phyloP scores from a whole-genome alignment of 1,140 invertebrate genomes.

The Chionoecetes opilio region DNA sequence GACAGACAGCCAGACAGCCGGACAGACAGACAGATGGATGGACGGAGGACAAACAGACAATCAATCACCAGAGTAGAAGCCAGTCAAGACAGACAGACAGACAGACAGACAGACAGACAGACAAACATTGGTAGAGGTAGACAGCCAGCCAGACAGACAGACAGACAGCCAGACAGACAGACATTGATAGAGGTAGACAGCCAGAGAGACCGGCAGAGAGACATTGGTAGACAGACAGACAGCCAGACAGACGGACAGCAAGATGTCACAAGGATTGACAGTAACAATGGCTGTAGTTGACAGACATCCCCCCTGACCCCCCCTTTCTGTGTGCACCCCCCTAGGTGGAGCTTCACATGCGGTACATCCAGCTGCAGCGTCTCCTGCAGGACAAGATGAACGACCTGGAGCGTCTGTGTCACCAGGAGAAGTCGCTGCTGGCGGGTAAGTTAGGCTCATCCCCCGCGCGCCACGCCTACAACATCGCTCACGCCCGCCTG shows the following conservation, averaged over 20 bases:
- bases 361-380: constrained; percentile 94
- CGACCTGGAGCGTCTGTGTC: constrained; percentile 92
- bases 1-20: too few relatives aligned
- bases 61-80: too few relatives aligned
- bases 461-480: constrained; percentile 75
- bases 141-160: background rate
- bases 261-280: too few relatives aligned
- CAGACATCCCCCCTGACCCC: background rate
- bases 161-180: constrained; percentile 1
- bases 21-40: too few relatives aligned
- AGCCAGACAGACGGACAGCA: too few relatives aligned
- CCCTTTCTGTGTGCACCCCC: constrained; percentile 56
- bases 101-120: background rate
- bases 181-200: too few relatives aligned
- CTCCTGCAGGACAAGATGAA: constrained; percentile 93
- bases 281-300: background rate
- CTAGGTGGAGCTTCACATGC: constrained; percentile 93
- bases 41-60: too few relatives aligned
- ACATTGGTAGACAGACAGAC: too few relatives aligned
- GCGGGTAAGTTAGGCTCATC: constrained; percentile 82
- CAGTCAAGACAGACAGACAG: too few relatives aligned
- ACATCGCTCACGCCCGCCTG: constrained; percentile 79
- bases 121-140: too few relatives aligned
- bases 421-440: constrained; percentile 91
- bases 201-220: too few relatives aligned